phyloP scores from a whole-genome alignment of 30 jellyfish, hydroid and myxozoan genomes.

The Aurelia sp. region DNA sequence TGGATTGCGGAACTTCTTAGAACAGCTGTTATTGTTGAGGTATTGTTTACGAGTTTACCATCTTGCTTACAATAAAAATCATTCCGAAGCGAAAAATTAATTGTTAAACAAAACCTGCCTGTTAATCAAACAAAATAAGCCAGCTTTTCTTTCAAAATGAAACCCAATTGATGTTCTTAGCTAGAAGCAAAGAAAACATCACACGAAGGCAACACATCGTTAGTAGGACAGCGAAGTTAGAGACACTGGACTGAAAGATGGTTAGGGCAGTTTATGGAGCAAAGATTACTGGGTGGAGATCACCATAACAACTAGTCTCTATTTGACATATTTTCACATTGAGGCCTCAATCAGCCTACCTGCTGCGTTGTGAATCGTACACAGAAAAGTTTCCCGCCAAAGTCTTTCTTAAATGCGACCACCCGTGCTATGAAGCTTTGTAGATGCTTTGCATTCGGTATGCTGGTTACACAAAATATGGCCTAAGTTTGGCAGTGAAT shows the following conservation, averaged over 20 bases:
- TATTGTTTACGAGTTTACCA: slow-evolving; percentile 3
- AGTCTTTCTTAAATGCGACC: slow-evolving; percentile 26
- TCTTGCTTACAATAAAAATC: background rate
- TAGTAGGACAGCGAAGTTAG: too few relatives aligned
- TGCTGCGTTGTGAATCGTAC: slow-evolving; percentile 62
- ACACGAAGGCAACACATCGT: too few relatives aligned
- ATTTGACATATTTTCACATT: slow-evolving; percentile 60
- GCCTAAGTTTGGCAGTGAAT: slow-evolving; percentile 1
- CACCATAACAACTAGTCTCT: slow-evolving; percentile 35
- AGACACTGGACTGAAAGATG: too few relatives aligned
- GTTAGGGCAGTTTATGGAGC: background rate
- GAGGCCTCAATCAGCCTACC: slow-evolving; percentile 67
- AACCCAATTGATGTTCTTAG: background rate
- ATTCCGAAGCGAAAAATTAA: too few relatives aligned
- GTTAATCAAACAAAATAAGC: too few relatives aligned
- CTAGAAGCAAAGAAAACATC: background rate
- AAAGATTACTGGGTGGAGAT: slow-evolving; percentile 10
- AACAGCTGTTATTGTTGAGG: slow-evolving; percentile 14
- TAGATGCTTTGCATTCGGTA: slow-evolving; percentile 14
- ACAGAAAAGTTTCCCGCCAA: slow-evolving; percentile 74
- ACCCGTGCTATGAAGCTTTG: slow-evolving; percentile 61
- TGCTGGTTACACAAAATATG: background rate
- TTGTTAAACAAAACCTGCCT: too few relatives aligned
- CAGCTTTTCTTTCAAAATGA: too few relatives aligned
- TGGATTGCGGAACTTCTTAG: slow-evolving; percentile 1